These are phyloP conservation scores for Saguinus midas DNA, from an alignment of 2,113 vertebrate species.

Conservation along the genomic window DNA sequence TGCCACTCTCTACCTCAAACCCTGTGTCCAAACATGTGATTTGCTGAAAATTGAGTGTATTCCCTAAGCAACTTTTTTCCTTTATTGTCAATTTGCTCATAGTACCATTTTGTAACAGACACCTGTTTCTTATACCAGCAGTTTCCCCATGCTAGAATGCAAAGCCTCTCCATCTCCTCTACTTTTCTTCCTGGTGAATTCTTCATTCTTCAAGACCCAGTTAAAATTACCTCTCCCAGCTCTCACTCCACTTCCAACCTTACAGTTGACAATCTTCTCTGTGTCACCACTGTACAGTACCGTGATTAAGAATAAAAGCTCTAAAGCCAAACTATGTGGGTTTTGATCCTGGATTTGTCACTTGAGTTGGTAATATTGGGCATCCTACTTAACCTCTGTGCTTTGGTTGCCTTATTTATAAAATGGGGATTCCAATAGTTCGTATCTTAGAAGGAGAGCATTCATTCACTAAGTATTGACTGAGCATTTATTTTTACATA, in stretches of 20 bases:
- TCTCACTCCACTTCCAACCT: not conserved
- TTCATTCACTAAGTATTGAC: slow-evolving; percentile 36
- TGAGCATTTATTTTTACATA: not conserved
- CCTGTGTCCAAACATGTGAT: not conserved
- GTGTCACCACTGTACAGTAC: not conserved
- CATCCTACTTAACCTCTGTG: not conserved
- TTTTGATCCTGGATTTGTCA: not conserved
- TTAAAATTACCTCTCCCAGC: not conserved
- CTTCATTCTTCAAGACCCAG: slow-evolving; percentile 34
- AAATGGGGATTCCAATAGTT: slow-evolving; percentile 8
- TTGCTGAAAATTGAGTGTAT: not conserved
- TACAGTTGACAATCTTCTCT: not conserved
- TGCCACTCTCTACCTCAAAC: not conserved
- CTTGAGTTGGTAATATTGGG: not conserved
- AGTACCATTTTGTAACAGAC: not conserved
- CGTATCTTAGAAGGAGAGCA: not conserved
- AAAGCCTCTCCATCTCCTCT: not conserved
- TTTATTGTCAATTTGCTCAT: not conserved
- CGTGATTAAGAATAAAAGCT: not conserved
- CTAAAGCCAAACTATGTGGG: not conserved
- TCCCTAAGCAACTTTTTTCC: not conserved
- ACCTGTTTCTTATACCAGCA: not conserved
- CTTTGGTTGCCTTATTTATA: slow-evolving; percentile 4
- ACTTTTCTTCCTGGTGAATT: not conserved
- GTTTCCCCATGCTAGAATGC: not conserved